These are phyloP conservation scores for Ranitomeya imitator DNA, from an alignment of 2,113 vertebrate genomes.

Conservation along the genomic window DNA sequence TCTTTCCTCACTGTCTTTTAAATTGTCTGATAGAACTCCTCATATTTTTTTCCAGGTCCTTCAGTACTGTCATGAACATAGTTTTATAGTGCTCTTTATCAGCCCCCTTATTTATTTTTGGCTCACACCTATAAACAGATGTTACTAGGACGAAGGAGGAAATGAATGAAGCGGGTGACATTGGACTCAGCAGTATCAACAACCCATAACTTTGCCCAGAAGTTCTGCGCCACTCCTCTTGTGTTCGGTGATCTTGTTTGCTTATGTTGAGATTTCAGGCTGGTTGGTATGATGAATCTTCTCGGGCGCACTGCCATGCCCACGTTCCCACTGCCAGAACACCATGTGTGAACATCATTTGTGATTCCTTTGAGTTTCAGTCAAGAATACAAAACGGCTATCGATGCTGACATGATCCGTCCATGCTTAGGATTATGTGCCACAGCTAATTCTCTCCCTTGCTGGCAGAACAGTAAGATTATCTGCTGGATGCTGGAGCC, in stretches of 20 bases:
- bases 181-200: background rate
- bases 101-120: background rate
- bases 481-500: background rate
- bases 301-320: slow-evolving; percentile 30
- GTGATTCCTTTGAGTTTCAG: slow-evolving; percentile 43
- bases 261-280: background rate
- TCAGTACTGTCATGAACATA: too few relatives aligned
- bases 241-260: background rate
- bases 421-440: slow-evolving; percentile 35
- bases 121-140: slow-evolving; percentile 32
- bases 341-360: slow-evolving; percentile 55
- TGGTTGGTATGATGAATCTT: background rate
- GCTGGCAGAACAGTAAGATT: slow-evolving; percentile 3
- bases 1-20: too few relatives aligned
- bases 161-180: background rate
- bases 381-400: slow-evolving; percentile 42
- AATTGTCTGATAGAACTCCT: too few relatives aligned
- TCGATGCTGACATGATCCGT: slow-evolving; percentile 50
- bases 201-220: background rate
- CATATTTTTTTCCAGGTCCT: too few relatives aligned
- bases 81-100: too few relatives aligned
- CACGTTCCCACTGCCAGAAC: slow-evolving; percentile 7
- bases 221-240: background rate
- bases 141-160: background rate
- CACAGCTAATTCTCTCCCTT: slow-evolving; percentile 43